These are phyloP conservation scores for Nemapogon koenigi DNA, from an alignment of 2,888 invertebrate genomes.

Conservation along the genomic window DNA sequence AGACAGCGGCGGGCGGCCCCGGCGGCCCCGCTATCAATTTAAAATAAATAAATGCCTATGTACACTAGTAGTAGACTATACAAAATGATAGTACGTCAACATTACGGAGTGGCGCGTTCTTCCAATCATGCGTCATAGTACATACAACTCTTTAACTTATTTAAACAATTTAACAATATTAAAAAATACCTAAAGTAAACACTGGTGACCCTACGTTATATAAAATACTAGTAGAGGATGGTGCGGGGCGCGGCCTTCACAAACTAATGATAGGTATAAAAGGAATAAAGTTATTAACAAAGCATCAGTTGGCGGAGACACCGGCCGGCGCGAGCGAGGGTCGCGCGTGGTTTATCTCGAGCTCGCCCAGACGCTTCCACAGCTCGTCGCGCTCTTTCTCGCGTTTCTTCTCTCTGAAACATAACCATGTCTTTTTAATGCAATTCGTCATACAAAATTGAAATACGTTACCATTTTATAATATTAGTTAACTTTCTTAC, in stretches of 20 bases:
- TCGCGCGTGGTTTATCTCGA: conserved; percentile 73
- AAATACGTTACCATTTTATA: no score
- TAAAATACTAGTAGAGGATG: conserved; percentile 41
- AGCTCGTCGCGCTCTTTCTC: conserved; percentile 96
- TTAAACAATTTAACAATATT: conserved; percentile 61
- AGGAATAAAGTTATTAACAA: background rate
- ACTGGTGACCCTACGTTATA: conserved; percentile 49
- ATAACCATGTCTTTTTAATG: conserved; percentile 6
- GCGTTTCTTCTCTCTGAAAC: conserved; percentile 85
- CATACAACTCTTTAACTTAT: conserved; percentile 59
- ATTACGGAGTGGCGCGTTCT: conserved; percentile 26
- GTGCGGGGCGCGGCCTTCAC: conserved; percentile 33
- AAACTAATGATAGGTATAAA: conserved; percentile 3
- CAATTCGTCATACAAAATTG: no score
- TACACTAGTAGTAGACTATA: conserved; percentile 65
- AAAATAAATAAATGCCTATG: conserved; percentile 67
- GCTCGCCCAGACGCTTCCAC: conserved; percentile 94
- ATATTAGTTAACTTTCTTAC: no score
- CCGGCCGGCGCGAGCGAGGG: conserved; percentile 21
- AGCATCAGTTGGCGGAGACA: conserved; percentile 53
- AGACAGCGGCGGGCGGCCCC: conserved; percentile 28
- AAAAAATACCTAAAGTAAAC: conserved; percentile 56
- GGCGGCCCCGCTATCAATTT: conserved; percentile 30
- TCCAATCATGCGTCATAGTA: conserved; percentile 52
- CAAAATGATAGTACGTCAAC: conserved; percentile 51